Evolutionary conservation across 2,113 vertebrate species (phyloP), one percentile per base, ranked within the genome.

Genomic region (Manacus vitellinus): DNA sequence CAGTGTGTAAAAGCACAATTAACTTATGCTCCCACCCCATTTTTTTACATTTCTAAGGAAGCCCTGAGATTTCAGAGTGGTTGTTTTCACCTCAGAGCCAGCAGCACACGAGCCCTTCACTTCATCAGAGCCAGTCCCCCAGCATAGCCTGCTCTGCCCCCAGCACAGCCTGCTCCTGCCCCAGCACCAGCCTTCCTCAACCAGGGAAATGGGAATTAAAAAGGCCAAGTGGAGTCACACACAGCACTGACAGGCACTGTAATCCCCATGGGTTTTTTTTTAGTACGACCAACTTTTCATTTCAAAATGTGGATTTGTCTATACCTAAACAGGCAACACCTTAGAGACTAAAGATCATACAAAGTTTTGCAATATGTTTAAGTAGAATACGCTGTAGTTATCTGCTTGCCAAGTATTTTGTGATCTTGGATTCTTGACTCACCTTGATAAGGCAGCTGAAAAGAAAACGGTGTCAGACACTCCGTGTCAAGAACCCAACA

Each of bases 1-100:
- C 96, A 98, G 94, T 94, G 95, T 95, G 95, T 97, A 97, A 98
- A 98, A 98, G 97, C 94, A 98, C 97, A 98, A 97, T 97, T 98
- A 98, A 97, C 94, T 97, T 97, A 88, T 93, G 84, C 96, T 97
- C 92, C 94, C 70, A 95, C 87, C 96, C 95, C 92, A 95, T 97
- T 97, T 88, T 95, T 96, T 81, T 88, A 96, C 80, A 89, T 97
- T 98, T 97, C 93, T 68, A 93, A 96, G 94, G 93, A 98, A 97
- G 95, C 94, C 94, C 88, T 89, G 92, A 92, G 96, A 95, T 96
- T 97, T 97, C 75, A 95, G 94, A 97, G 89, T 91, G 95, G 92
- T 96, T 97, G 96, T 97, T 97, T 97, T 96, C 95, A 76, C 94
- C 97, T 70, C 85, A 72, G 97, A 97, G 97, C 96, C 97, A 97